These are phyloP conservation scores for Empis livida DNA, from an alignment of 2,888 invertebrate species.

Conservation along the genomic window DNA sequence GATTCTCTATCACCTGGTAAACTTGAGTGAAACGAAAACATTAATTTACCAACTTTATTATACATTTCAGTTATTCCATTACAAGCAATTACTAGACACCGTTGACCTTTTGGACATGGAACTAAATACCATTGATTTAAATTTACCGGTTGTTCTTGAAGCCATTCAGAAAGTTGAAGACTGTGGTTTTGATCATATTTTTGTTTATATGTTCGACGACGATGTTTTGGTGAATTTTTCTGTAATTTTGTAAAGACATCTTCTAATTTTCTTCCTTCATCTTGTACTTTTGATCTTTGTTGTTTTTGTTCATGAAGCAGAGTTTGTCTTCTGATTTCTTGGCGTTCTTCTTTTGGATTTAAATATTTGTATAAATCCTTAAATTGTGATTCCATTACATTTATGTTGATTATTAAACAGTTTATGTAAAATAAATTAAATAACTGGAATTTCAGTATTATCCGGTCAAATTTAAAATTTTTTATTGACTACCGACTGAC, in stretches of 20 bases:
- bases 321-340: conserved; percentile 22
- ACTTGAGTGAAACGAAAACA: conserved; percentile 37
- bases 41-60: conserved; percentile 47
- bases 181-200: conserved; percentile 24
- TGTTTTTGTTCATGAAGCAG: conserved; percentile 25
- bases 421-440: no score
- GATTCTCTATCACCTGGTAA: conserved; percentile 24
- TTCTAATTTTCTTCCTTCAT: conserved; percentile 15
- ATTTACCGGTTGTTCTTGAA: conserved; percentile 71
- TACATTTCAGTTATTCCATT: conserved; percentile 54
- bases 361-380: neutral
- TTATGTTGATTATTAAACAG: no score
- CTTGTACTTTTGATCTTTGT: conserved; percentile 24
- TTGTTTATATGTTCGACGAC: conserved; percentile 8
- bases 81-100: conserved; percentile 68
- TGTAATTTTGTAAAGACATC: conserved; percentile 4
- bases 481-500: no score
- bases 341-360: conserved; percentile 11
- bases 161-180: conserved; percentile 89
- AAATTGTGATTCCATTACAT: neutral
- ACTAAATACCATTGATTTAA: conserved; percentile 61
- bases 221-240: neutral
- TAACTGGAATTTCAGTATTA: no score
- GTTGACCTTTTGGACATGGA: conserved; percentile 71
- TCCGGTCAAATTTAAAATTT: no score